Evolutionary conservation across 2,888 invertebrate species (phyloP).

Genomic region (Euclidia mi): DNA sequence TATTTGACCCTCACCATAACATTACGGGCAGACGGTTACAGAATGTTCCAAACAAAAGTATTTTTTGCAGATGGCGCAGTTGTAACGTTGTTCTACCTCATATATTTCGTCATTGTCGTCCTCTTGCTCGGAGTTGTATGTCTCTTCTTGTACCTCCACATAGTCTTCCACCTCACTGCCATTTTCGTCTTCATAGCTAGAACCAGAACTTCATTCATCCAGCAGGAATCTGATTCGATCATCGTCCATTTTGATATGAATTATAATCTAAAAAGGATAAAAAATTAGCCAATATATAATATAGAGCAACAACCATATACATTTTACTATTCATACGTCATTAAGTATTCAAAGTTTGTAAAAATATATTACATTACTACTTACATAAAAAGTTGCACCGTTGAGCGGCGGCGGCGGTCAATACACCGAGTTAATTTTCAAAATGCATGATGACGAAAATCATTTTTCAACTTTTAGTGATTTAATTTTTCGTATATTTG

Average conservation of each 20-base stretch:
- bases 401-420: too few relatives aligned
- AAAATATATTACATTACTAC: conserved; percentile 15
- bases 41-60: too few relatives aligned
- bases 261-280: conserved; percentile 23
- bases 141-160: conserved; percentile 24
- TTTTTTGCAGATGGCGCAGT: too few relatives aligned
- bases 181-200: conserved; percentile 27
- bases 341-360: conserved; percentile 7
- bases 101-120: conserved; percentile 22
- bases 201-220: conserved; percentile 18
- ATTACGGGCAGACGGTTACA: too few relatives aligned
- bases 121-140: conserved; percentile 26
- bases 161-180: conserved; percentile 16
- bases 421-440: too few relatives aligned
- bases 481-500: too few relatives aligned
- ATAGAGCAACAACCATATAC: conserved; percentile 13
- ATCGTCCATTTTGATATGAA: conserved; percentile 18
- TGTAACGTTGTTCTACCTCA: conserved; percentile 22
- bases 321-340: conserved; percentile 12
- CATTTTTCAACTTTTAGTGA: too few relatives aligned
- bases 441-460: too few relatives aligned
- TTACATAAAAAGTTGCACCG: conserved; percentile 16
- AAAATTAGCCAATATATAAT: too few relatives aligned
- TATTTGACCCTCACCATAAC: too few relatives aligned
- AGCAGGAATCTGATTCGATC: conserved; percentile 15